Base-by-base conservation (phyloP, 2,888 invertebrate species). In the Leucozona laternaria region DNA sequence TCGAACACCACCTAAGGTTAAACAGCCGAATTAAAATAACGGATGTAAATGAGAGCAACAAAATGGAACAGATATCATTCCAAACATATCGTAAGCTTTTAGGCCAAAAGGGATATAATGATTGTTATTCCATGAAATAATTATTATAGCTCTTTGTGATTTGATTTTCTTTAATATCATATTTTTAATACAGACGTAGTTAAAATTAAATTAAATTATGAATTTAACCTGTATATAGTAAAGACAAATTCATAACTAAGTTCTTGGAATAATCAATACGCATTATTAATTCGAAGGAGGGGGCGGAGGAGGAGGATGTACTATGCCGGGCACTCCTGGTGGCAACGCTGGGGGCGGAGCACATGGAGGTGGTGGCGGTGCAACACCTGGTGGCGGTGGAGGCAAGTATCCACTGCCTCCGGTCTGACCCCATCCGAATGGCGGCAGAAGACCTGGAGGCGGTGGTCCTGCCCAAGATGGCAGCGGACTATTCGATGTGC, bases 281-380 rank as follows among this genome's bases (percentile, higher is more conserved):
- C 10, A 11, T 34, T 20, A 66, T 80, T 57, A 89, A 83, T 88
- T 89, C 37, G 91, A 88, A 77, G 92, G 92, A n/a, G 96, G 96
- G 4, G 96, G 96, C 15, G 96, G 96, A 6, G 96, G 96, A 4
- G 96, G 96, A 34, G 95, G 95, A 60, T 95, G 94, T 60, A 95
- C 90, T 64, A 96, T 90, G 60, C 93, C 93, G 0, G 94, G 93
- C 6, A 93, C 89, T 7, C 92, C 91, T 31, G 93, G 95, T 31
- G 95, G 93, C 66, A 95, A 90, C 17, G 95, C 90, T 60, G 92
- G 94, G 2, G 94, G 94, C 55, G 94, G 91, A 3, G 91, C 93
- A 76, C 92, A 92, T 48, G 93, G 94, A 1, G 94, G 94, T 25
- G 94, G 94, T 2, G 94, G 94, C 17, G 94, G 94, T 2, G 94